A percentile compares a stretch with the other conserved stretches of the same genome.
Conservation (phyloP, 2,888 invertebrate species). For the Erebia ligea region DNA sequence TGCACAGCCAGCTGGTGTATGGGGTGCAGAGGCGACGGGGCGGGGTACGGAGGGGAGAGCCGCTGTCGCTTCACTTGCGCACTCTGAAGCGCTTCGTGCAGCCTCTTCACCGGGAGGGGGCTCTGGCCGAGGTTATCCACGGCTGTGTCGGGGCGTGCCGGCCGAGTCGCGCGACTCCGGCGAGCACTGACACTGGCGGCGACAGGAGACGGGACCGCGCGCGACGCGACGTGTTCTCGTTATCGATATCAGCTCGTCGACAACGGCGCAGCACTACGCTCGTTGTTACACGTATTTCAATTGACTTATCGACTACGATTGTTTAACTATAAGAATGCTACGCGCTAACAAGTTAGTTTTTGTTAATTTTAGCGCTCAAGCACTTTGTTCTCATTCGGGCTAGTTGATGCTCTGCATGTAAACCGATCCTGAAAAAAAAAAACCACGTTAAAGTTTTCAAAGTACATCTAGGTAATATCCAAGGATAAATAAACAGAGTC, state of each 20-base stretch:
- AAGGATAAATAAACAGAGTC: constrained; percentile 22
- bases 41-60: constrained; percentile 83
- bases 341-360: constrained; percentile 56
- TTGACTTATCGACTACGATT: constrained; percentile 54
- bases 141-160: constrained; percentile 80
- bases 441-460: constrained; percentile 36
- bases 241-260: constrained; percentile 57
- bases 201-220: constrained; percentile 71
- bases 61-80: constrained; percentile 85
- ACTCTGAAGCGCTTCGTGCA: constrained; percentile 84
- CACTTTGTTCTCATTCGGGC: constrained; percentile 67
- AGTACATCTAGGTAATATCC: neutral
- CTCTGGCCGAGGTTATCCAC: constrained; percentile 83
- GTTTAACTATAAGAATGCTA: constrained; percentile 47
- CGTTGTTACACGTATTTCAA: constrained; percentile 55
- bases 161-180: constrained; percentile 82
- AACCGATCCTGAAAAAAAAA: constrained; percentile 72
- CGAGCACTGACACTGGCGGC: constrained; percentile 78
- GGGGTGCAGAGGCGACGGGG: constrained; percentile 71
- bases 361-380: constrained; percentile 57
- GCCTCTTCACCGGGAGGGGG: constrained; percentile 83
- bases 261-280: constrained; percentile 62
- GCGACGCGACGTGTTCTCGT: constrained; percentile 69
- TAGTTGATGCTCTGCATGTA: constrained; percentile 66
- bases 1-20: constrained; percentile 77